Evolutionary conservation across 2,888 invertebrate species (phyloP), one percentile per base, ranked within the genome.

Genomic region (Gonocerus acuteangulatus): DNA sequence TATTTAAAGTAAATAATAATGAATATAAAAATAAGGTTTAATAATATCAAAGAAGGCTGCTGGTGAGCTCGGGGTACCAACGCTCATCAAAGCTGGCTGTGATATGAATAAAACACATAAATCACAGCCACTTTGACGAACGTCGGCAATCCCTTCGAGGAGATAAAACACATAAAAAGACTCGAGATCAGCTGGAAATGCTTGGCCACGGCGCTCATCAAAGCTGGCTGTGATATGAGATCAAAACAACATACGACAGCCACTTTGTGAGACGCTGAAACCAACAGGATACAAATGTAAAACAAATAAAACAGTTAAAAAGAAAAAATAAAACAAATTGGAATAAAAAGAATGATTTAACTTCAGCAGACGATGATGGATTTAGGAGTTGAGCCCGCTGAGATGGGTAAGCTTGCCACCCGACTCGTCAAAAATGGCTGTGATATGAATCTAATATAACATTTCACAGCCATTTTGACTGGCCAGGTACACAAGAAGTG

Each of bases 71-170:
- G 49, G 32, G 47, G 23, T 19, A 49, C 60, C 64, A 61, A 77
- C 84, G 86, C 86, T 87, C 86, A 86, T 91, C 91, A 91, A 92
- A 90, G 93, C 93, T 92, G 91, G 92, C 92, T 94, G 93, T 94
- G 93, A 93, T 94, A 93, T 89, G 91, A 78, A 74, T 71, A 72
- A 75, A 71, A 65, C 48, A 64, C 73, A 75, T 78, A 85, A 83
- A 80, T 84, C 91, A 89, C 89, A 87, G 79, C 87, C 90, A 87
- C 85, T 86, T 84, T 88, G 90, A 84, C 80, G 84, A 83, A 82
- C 77, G 79, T 75, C 79, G 78, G 77, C 73, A 73, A 48, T 49
- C 60, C 60, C 57, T 32, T 39, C 45, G 19, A 23, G 16, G 7
- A n/a, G 22, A 4, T 2, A 6, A 27, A 9, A 4, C 9, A 27